phyloP scores from a whole-genome alignment of 2,113 vertebrate genomes.

The Neogale vison region DNA sequence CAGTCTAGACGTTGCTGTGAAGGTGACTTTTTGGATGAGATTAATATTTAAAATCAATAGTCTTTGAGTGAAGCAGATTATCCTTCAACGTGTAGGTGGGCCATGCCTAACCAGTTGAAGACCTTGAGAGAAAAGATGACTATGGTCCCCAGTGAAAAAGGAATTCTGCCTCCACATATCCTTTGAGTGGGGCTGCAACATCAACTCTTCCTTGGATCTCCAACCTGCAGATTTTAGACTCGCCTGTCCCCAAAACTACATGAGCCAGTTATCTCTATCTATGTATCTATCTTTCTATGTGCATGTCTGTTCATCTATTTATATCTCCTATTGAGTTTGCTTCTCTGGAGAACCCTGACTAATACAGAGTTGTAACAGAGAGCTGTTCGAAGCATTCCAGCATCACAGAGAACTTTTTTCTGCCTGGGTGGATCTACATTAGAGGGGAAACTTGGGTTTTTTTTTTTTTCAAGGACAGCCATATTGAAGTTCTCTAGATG shows the following conservation, averaged over 20 bases:
- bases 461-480: neutral
- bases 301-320: neutral
- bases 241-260: rapidly evolving
- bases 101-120: neutral
- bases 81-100: neutral
- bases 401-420: neutral
- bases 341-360: neutral
- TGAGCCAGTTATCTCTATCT: neutral
- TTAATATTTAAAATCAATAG: neutral
- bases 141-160: neutral
- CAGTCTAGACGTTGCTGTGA: neutral
- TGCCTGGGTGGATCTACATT: neutral
- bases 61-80: neutral
- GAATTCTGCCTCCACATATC: neutral
- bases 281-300: neutral
- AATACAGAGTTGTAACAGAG: neutral
- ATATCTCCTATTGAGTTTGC: neutral
- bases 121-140: neutral
- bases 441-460: neutral
- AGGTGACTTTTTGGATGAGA: neutral
- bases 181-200: neutral
- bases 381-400: neutral
- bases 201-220: neutral
- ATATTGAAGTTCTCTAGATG: neutral
- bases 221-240: neutral